These are phyloP conservation scores for Burhinus bistriatus DNA, from an alignment of 2,113 vertebrate genomes.

Conservation along the genomic window DNA sequence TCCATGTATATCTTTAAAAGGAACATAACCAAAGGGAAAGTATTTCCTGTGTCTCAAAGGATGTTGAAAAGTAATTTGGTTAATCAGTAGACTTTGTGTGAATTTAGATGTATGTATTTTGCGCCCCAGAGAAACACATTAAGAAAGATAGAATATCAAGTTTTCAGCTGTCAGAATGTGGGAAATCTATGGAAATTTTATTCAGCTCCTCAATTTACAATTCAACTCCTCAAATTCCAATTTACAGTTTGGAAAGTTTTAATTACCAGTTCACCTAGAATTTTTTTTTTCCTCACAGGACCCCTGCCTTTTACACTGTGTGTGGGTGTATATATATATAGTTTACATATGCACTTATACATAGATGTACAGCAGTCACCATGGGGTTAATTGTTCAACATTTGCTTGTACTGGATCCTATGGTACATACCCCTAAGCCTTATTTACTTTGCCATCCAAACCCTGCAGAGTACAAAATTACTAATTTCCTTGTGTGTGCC, in stretches of 20 bases:
- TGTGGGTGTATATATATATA: accelerated
- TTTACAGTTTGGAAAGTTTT: background rate
- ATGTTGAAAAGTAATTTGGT: background rate
- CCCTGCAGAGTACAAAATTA: background rate
- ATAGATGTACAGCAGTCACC: background rate
- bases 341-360: background rate
- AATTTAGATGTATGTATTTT: background rate
- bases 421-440: background rate
- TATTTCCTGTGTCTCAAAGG: background rate
- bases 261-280: background rate
- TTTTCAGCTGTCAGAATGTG: background rate
- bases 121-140: background rate
- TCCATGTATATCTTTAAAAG: background rate
- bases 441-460: background rate
- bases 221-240: background rate
- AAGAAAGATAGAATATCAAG: background rate
- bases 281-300: background rate
- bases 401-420: background rate
- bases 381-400: background rate
- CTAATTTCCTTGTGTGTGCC: background rate
- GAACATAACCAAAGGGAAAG: background rate
- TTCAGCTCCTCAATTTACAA: background rate
- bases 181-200: background rate
- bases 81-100: background rate
- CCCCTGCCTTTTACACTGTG: background rate